Base-by-base conservation (phyloP, 1,140 invertebrate genomes). In the Drosophila truncata region DNA sequence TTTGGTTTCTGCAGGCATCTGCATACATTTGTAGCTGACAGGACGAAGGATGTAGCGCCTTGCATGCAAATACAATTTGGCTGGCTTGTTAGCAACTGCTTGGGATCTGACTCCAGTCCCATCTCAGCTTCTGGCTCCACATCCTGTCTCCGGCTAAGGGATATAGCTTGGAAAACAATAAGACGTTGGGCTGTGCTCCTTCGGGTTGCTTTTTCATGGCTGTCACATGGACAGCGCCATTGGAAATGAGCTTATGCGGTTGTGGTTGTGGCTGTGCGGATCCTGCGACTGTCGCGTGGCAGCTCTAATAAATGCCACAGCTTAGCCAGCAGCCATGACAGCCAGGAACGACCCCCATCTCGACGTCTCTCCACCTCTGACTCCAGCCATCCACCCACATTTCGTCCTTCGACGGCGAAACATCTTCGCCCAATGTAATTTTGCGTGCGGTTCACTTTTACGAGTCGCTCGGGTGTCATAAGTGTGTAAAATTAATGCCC, bases 11-110 rank as follows among this genome's bases (percentile, higher is more conserved):
- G 59, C 80, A 47, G 80, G 80, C 80, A 84, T 83, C 81, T 84
- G 84, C 84, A 88, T 88, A 78, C 76, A 88, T 90, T 90, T 90
- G 84, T 87, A 82, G 84, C 84, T 90, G 72, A 75, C 72, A 83
- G 80, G 75, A 74, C 75, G 72, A 82, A 83, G 80, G 67, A 87
- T 77, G 66, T 81, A 69, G 77, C 80, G 76, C 71, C 84, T 88
- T 84, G 84, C 85, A 88, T 88, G 84, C 84, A 90, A 88, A 88
- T 88, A 88, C 81, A 90, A 88, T 88, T 88, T 88, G 84, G 75
- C 84, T 88, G 84, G 54, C 82, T 86, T 87, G 83, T 74, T 83
- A 83, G 80, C 72, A 76, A 74, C 57, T 67, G 55, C 70, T 59
- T 10, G 42, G 66, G 52, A 49, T 47, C 41, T 20, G 25, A 18